Percentiles rank a stretch among this genome's conserved stretches.
Evolutionary conservation across 2,888 invertebrate genomes (phyloP).

Genomic region (Acheta domesticus): DNA sequence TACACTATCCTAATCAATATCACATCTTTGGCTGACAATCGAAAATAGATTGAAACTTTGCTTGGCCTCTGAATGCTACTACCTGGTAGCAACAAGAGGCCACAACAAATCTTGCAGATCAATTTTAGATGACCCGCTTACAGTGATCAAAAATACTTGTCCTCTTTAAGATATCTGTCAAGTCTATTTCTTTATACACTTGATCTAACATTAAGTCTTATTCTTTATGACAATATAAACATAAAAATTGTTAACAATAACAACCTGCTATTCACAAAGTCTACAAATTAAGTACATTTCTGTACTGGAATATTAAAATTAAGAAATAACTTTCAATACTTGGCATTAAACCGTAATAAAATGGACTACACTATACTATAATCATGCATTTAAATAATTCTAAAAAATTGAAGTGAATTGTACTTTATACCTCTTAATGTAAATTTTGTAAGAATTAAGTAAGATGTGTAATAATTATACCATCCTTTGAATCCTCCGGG

Average conservation of each 20-base stretch:
- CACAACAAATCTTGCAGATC: conserved; percentile 4
- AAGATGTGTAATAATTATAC: not conserved
- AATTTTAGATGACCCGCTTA: not conserved
- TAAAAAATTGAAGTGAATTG: not conserved
- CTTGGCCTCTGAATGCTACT: not conserved
- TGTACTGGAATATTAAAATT: conserved; percentile 1
- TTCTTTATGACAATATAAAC: not conserved
- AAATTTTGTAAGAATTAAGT: conserved; percentile 18
- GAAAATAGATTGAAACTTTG: conserved; percentile 1
- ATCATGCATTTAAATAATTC: conserved; percentile 2
- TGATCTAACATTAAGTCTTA: not conserved
- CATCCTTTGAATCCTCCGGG: not conserved
- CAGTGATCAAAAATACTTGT: conserved; percentile 1
- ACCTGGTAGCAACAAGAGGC: not conserved
- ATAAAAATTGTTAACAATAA: conserved; percentile 9
- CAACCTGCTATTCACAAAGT: not conserved
- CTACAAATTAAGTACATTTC: conserved; percentile 18
- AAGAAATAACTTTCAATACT: not conserved
- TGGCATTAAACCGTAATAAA: not conserved
- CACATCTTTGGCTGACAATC: conserved; percentile 9
- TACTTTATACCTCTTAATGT: not conserved
- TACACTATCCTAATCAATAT: conserved; percentile 5
- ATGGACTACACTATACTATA: not conserved
- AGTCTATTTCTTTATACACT: not conserved
- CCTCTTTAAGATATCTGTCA: not conserved